Percentiles rank a stretch among this genome's conserved stretches.
These are phyloP conservation scores for Polydesmus complanatus DNA, from an alignment of 2,888 invertebrate genomes.

Conservation along the genomic window DNA sequence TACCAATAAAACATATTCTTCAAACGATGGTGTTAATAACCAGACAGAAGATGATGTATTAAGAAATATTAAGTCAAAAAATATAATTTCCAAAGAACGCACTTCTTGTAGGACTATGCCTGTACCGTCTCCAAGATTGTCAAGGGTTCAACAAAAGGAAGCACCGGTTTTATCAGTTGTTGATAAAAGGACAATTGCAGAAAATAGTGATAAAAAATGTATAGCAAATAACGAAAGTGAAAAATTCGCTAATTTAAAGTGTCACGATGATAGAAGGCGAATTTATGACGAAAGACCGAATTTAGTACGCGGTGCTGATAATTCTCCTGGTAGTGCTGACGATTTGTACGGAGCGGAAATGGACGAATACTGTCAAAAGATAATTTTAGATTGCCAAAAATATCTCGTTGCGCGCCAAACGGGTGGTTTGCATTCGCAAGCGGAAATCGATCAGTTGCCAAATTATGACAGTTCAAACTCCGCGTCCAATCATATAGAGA, in stretches of 20 bases:
- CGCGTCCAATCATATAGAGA: background rate
- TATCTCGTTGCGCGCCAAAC: conserved; percentile 10
- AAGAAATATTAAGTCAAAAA: no score
- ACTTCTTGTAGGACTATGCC: background rate
- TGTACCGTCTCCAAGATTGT: background rate
- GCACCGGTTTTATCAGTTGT: background rate
- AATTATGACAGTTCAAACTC: background rate
- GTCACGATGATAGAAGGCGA: background rate
- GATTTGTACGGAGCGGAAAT: conserved; percentile 11
- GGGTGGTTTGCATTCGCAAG: background rate
- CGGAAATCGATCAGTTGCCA: background rate
- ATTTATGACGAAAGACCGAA: background rate
- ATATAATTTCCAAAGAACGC: background rate
- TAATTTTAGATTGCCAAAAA: conserved; percentile 18
- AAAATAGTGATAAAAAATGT: background rate
- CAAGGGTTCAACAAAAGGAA: background rate
- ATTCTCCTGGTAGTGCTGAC: background rate
- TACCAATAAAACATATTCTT: background rate
- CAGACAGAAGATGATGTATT: background rate
- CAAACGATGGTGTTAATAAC: background rate
- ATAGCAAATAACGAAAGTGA: no score
- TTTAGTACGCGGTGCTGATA: background rate
- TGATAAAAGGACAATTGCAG: background rate
- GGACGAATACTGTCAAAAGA: conserved; percentile 17
- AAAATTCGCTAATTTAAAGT: background rate